phyloP scores from a whole-genome alignment of 2,113 vertebrate species.

The Taurulus bubalis region DNA sequence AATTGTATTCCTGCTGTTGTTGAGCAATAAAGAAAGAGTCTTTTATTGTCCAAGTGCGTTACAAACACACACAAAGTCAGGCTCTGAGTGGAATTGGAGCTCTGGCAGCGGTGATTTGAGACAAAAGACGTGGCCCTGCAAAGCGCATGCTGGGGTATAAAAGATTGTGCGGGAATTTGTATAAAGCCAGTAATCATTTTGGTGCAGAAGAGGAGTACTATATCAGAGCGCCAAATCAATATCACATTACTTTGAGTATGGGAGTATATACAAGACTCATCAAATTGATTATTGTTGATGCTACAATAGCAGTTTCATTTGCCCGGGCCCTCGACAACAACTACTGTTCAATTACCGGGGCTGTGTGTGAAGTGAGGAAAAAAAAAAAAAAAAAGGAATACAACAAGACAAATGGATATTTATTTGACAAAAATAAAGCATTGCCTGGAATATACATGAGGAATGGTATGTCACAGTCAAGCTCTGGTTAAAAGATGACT shows the following conservation, averaged over 20 bases:
- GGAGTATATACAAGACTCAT: slow-evolving; percentile 86
- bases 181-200: slow-evolving; percentile 85
- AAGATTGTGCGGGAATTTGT: slow-evolving; percentile 80
- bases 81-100: slow-evolving; percentile 35
- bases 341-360: slow-evolving; percentile 80
- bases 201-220: slow-evolving; percentile 73
- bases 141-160: slow-evolving; percentile 35
- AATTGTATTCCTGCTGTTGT: slow-evolving; percentile 61
- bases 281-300: slow-evolving; percentile 86
- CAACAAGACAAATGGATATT: slow-evolving; percentile 82
- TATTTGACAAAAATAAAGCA: slow-evolving; percentile 83
- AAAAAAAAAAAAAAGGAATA: slow-evolving; percentile 45
- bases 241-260: slow-evolving; percentile 86
- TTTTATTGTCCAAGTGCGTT: slow-evolving; percentile 47
- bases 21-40: slow-evolving; percentile 54
- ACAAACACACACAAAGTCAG: slow-evolving; percentile 32
- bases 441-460: slow-evolving; percentile 77
- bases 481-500: slow-evolving; percentile 85
- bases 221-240: slow-evolving; percentile 83
- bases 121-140: slow-evolving; percentile 53
- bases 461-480: slow-evolving; percentile 81
- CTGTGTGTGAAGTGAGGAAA: slow-evolving; percentile 56
- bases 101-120: slow-evolving; percentile 37
- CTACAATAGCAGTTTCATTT: slow-evolving; percentile 86
- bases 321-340: slow-evolving; percentile 66